Evolutionary conservation across 2,113 vertebrate species (phyloP).

Genomic region (Mohoua ochrocephala): DNA sequence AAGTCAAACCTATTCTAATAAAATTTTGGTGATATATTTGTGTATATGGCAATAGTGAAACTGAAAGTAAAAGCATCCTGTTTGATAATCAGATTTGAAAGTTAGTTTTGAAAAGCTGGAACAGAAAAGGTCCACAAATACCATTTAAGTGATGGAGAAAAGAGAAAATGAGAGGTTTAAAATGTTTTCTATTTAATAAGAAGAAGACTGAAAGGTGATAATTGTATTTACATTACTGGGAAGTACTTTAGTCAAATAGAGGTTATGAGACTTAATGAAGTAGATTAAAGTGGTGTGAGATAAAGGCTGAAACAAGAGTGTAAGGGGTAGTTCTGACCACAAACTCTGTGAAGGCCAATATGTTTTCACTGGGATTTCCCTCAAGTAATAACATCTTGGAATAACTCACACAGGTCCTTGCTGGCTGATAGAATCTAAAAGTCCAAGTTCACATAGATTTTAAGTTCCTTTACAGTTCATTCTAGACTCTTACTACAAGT

Average conservation of each 20-base stretch:
- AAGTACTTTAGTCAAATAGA: neutral
- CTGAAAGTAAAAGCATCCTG: neutral
- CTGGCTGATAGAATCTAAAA: neutral
- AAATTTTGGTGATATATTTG: neutral
- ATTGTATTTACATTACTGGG: neutral
- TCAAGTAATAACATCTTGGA: neutral
- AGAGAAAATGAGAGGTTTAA: neutral
- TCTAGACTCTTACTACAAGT: neutral
- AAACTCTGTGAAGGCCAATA: neutral
- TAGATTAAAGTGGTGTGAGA: neutral
- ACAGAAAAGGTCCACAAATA: neutral
- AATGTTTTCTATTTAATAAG: neutral
- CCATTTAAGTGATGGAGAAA: neutral
- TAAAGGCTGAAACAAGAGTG: neutral
- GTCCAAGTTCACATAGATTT: neutral
- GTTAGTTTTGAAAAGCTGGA: neutral
- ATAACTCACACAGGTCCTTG: neutral
- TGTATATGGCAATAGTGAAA: neutral
- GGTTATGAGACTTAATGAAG: neutral
- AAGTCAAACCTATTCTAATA: neutral
- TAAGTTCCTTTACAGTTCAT: neutral
- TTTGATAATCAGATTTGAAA: neutral
- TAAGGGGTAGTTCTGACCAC: neutral
- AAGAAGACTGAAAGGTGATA: neutral
- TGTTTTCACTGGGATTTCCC: neutral